Percentiles rank a stretch among this genome's conserved stretches.
Evolutionary conservation across 2,888 invertebrate genomes (phyloP).

Genomic region (Myathropa florea): DNA sequence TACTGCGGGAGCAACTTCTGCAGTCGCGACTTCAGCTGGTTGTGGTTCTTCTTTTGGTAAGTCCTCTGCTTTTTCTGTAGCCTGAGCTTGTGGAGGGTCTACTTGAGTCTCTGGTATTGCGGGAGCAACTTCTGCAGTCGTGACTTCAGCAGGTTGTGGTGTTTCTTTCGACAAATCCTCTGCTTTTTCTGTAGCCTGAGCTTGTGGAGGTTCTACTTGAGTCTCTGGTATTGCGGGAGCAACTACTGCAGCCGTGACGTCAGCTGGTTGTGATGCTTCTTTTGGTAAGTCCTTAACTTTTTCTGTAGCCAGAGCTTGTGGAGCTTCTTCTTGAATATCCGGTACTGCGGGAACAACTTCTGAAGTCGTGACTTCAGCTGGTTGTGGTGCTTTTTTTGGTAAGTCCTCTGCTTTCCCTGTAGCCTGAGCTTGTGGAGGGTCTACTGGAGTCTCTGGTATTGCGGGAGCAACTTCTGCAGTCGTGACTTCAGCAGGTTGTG

Average conservation of each 20-base stretch:
- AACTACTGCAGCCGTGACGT: background rate
- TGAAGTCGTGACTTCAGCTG: background rate
- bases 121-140: background rate
- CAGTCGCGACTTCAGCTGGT: background rate
- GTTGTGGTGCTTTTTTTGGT: background rate
- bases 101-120: background rate
- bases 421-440: no score
- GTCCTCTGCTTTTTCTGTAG: background rate
- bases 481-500: background rate
- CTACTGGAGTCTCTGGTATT: background rate
- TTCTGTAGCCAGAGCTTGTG: background rate
- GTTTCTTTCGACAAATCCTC: conserved; percentile 9
- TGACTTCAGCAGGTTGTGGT: background rate
- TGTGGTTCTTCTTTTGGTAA: background rate
- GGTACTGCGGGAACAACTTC: background rate
- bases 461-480: background rate
- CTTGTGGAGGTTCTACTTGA: background rate
- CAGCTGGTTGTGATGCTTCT: background rate
- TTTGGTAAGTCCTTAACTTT: no score
- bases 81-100: background rate
- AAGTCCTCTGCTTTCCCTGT: no score
- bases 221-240: background rate
- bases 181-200: background rate
- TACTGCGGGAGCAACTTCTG: background rate
- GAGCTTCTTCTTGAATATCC: no score